Percentiles rank a stretch among this genome's conserved stretches.
phyloP scores from a whole-genome alignment of 1,140 invertebrate species.

The Drosophila kepulauana region DNA sequence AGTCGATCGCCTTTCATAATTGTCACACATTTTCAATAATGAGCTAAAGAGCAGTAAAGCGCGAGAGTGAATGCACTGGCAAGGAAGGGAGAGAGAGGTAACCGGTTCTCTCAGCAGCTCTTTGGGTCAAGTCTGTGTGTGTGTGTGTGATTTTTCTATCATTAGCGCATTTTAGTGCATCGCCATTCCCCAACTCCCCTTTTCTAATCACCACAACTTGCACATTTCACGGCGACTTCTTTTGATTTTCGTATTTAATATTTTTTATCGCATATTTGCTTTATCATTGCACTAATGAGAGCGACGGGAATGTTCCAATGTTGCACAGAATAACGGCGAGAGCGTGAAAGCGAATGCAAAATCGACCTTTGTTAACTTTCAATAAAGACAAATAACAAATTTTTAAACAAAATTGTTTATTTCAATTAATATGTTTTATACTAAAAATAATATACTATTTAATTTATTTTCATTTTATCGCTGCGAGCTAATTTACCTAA shows the following conservation, averaged over 20 bases:
- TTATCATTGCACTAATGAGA: slow-evolving; percentile 60
- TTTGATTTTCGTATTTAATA: slow-evolving; percentile 47
- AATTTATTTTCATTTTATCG: neutral
- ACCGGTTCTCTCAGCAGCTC: slow-evolving; percentile 37
- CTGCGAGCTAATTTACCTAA: slow-evolving; percentile 4
- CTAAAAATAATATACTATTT: no score
- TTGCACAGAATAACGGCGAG: slow-evolving; percentile 57
- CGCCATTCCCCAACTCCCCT: slow-evolving; percentile 3
- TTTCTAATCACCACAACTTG: slow-evolving; percentile 39
- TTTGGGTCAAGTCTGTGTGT: slow-evolving; percentile 55
- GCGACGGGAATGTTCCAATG: slow-evolving; percentile 55
- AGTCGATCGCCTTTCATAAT: slow-evolving; percentile 73
- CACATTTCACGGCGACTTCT: slow-evolving; percentile 54
- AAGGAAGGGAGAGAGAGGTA: neutral
- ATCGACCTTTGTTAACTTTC: neutral
- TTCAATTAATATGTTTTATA: neutral
- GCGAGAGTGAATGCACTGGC: neutral
- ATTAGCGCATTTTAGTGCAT: slow-evolving; percentile 69
- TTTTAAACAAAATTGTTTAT: slow-evolving; percentile 1
- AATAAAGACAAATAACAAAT: neutral
- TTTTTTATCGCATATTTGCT: slow-evolving; percentile 59
- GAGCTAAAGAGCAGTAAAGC: neutral
- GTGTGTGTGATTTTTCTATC: slow-evolving; percentile 22
- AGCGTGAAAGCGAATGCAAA: slow-evolving; percentile 38
- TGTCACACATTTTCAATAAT: slow-evolving; percentile 74